phyloP scores from a whole-genome alignment of 2,888 invertebrate species.

The Sminthurinus aureus region DNA sequence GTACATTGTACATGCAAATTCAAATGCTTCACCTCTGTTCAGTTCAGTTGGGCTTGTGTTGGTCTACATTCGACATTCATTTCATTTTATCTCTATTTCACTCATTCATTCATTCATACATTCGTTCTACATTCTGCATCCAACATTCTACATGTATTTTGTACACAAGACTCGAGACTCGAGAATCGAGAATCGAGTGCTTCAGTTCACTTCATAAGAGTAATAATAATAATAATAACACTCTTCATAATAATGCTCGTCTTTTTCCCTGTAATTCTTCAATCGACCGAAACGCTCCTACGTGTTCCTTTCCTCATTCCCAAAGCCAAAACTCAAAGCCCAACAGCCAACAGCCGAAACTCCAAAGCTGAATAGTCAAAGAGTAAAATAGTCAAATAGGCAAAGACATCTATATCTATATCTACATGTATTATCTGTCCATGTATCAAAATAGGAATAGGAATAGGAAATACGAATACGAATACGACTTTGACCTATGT shows the following conservation, averaged over 20 bases:
- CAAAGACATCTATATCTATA: too few relatives aligned
- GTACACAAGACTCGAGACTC: too few relatives aligned
- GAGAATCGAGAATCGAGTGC: too few relatives aligned
- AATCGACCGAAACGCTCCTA: slow-evolving; percentile 25
- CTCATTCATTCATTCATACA: neutral
- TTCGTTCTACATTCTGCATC: neutral
- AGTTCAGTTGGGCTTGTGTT: neutral
- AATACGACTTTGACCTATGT: neutral
- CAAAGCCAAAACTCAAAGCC: neutral
- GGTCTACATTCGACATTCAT: neutral
- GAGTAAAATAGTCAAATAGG: too few relatives aligned
- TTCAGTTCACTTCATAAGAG: too few relatives aligned
- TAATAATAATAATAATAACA: neutral
- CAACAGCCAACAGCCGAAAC: neutral
- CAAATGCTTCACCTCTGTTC: slow-evolving; percentile 5
- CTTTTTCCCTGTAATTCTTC: neutral
- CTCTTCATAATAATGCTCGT: too few relatives aligned
- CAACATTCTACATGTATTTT: too few relatives aligned
- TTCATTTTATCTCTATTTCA: neutral
- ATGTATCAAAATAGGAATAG: too few relatives aligned
- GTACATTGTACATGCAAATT: neutral
- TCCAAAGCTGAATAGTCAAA: too few relatives aligned
- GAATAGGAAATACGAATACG: too few relatives aligned
- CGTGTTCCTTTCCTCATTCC: neutral
- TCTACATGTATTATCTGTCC: neutral